Base-by-base conservation (phyloP, 2,888 invertebrate genomes). In the Lasioglossum pauxillum region DNA sequence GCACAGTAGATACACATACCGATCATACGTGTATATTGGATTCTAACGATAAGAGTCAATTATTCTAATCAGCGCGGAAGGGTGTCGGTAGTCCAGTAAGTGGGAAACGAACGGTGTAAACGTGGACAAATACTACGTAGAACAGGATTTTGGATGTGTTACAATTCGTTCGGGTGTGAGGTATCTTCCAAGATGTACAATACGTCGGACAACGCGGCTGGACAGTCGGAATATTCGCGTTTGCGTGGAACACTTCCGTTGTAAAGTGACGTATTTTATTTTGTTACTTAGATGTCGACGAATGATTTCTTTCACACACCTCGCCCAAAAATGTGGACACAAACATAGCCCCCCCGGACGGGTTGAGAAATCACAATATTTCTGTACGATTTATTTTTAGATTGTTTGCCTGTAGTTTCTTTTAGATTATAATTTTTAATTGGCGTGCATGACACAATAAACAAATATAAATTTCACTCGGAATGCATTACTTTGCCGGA, bases 131-230 rank as follows among this genome's bases (percentile, higher is more conserved):
- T 23, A 31, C 57, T 89, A 82, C 75, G 75, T 83, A 88, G 83
- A 85, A 87, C 76, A 86, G 74, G 82, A 85, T 78, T 85, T 84
- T 90, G 85, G 86, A 90, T 90, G 89, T 88, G 69, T 89, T 89
- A 71, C 79, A 85, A 86, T 91, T 90, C 90, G 89, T 89, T 90
- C 88, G 81, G 84, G 83, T 89, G 91, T 89, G 88, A 90, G 88
- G 85, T 91, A 91, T 91, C 91, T 91, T 91, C 91, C 91, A 83
- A 91, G 84, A 74, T 91, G 91, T 91, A 91, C 91, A 91, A 91
- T 91, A 90, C 84, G 78, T 78, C 79, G 83, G 89, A 82, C 86
- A 74, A 78, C 86, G 74, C 83, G 67, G 82, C 78, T 88, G 84
- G 87, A 87, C 84, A 90, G 75, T 73, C 60, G 79, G 77, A 80